Evolutionary conservation across 1,140 invertebrate species (phyloP).

Genomic region (Drosophila busckii): DNA sequence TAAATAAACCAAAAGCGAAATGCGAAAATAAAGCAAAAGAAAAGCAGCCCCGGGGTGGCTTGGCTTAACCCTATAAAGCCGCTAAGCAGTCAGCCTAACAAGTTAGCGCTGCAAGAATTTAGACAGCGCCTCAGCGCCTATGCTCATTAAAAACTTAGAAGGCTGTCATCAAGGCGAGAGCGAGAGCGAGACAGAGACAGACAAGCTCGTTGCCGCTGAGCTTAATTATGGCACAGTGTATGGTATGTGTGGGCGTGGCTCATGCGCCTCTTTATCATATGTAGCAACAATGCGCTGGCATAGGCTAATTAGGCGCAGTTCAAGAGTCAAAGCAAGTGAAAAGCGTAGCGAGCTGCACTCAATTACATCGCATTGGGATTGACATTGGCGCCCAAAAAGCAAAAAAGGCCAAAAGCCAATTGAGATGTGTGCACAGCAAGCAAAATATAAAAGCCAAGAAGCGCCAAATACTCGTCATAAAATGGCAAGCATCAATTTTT

Average conservation of each 20-base stretch:
- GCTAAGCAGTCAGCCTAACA: slow-evolving; percentile 3
- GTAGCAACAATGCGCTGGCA: slow-evolving; percentile 38
- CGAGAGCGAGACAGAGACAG: no score
- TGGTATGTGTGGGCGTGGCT: neutral
- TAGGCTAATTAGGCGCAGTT: slow-evolving; percentile 62
- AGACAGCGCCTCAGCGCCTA: no score
- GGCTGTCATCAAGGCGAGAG: slow-evolving; percentile 53
- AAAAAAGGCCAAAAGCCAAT: slow-evolving; percentile 5
- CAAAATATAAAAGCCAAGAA: no score
- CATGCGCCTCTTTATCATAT: slow-evolving; percentile 12
- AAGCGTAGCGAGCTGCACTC: slow-evolving; percentile 14
- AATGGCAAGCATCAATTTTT: no score
- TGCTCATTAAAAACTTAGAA: slow-evolving; percentile 68
- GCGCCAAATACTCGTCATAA: no score
- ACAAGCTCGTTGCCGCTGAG: slow-evolving; percentile 14
- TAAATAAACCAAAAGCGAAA: slow-evolving; percentile 51
- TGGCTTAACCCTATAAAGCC: slow-evolving; percentile 54
- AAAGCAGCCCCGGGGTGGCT: slow-evolving; percentile 3
- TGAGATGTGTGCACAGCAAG: no score
- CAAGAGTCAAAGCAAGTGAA: slow-evolving; percentile 50
- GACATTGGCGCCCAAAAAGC: neutral
- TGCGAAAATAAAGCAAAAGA: slow-evolving; percentile 8
- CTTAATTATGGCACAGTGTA: slow-evolving; percentile 30
- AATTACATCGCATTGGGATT: slow-evolving; percentile 16
- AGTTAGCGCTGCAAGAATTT: slow-evolving; percentile 1